Evolutionary conservation across 1,140 invertebrate genomes (phyloP).

Genomic region (Phortica variegata): DNA sequence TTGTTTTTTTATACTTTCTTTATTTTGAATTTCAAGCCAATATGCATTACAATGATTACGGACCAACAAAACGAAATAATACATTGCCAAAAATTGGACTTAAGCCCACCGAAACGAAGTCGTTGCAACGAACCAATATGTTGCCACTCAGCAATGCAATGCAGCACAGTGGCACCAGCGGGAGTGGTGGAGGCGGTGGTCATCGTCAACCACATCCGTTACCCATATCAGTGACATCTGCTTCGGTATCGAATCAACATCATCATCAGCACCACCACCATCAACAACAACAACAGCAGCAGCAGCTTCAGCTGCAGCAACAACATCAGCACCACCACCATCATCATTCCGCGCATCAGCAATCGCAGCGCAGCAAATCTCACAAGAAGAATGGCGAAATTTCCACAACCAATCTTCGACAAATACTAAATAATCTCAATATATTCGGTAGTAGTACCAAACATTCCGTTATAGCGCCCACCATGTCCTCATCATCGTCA

Average conservation of each 20-base stretch:
- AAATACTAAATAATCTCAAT: constrained; percentile 77
- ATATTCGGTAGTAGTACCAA: constrained; percentile 68
- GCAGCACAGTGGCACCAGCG: background rate
- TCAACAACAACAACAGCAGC: constrained; percentile 13
- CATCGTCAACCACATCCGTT: constrained; percentile 46
- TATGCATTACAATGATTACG: constrained; percentile 10
- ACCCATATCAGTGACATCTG: constrained; percentile 19
- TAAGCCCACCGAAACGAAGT: constrained; percentile 1
- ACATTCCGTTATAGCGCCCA: constrained; percentile 22
- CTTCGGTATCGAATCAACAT: constrained; percentile 18
- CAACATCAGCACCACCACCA: constrained; percentile 9
- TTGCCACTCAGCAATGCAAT: constrained; percentile 12
- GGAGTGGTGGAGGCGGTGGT: background rate
- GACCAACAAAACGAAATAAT: constrained; percentile 25
- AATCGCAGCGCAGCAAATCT: constrained; percentile 30
- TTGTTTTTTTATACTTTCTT: constrained; percentile 1
- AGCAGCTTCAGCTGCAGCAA: constrained; percentile 15
- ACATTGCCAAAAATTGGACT: constrained; percentile 37
- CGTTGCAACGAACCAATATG: constrained; percentile 6
- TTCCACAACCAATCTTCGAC: constrained; percentile 66
- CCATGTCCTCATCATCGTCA: constrained; percentile 4
- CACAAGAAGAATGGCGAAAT: constrained; percentile 51
- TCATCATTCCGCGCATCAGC: constrained; percentile 33
- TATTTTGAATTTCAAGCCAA: no score
- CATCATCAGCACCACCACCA: constrained; percentile 26